Percentiles rank a stretch among this genome's conserved stretches.
phyloP scores from a whole-genome alignment of 2,113 vertebrate species.

The Aleadryas rufinucha region DNA sequence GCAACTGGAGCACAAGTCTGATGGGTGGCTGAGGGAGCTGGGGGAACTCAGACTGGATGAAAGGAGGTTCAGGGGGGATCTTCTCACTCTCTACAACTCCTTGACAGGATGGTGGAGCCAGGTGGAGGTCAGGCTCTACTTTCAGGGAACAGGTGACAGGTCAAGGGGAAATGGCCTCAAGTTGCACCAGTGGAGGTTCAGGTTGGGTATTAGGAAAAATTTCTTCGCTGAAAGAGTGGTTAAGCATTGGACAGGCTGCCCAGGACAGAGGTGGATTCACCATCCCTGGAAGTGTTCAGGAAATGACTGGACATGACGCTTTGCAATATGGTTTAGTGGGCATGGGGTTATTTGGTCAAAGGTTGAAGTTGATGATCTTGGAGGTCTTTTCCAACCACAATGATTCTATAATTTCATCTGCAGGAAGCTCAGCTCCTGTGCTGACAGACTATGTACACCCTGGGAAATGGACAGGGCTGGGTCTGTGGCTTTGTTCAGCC shows the following conservation, averaged over 20 bases:
- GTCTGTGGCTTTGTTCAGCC: not conserved
- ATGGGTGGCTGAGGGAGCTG: not conserved
- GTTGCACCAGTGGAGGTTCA: not conserved
- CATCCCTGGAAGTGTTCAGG: not conserved
- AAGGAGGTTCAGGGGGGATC: not conserved
- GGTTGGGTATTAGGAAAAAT: not conserved
- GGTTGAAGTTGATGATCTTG: not conserved
- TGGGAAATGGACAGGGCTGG: accelerated
- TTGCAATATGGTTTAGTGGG: not conserved
- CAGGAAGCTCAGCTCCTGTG: not conserved
- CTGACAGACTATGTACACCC: accelerated
- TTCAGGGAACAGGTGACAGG: not conserved
- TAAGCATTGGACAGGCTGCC: not conserved
- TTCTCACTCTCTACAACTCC: not conserved
- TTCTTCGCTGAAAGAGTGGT: not conserved
- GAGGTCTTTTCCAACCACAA: not conserved
- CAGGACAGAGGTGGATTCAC: not conserved
- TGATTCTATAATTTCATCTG: not conserved
- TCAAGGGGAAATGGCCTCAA: not conserved
- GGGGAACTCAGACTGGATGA: not conserved
- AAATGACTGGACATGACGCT: not conserved
- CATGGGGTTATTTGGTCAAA: not conserved
- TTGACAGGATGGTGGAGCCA: not conserved
- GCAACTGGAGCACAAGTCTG: not conserved
- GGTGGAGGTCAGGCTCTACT: not conserved